These are phyloP conservation scores for Nemotelus pantherinus DNA, from an alignment of 2,888 invertebrate species.

Conservation along the genomic window DNA sequence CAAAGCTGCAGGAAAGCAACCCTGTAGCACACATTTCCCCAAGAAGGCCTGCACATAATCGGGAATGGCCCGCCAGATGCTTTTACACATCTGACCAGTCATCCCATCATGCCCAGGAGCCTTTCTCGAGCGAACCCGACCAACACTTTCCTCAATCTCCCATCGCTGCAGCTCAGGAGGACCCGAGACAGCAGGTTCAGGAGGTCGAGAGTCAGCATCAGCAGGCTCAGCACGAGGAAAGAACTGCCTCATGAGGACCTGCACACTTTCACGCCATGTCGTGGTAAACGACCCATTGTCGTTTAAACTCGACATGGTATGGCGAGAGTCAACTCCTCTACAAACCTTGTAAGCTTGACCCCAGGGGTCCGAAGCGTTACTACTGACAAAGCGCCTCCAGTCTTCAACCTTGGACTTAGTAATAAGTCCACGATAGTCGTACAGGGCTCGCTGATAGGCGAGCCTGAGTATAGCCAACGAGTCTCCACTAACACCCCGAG, in stretches of 20 bases:
- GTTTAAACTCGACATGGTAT: neutral
- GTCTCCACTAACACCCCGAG: neutral
- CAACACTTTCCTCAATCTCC: neutral
- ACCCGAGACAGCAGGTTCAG: neutral
- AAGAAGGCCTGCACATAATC: neutral
- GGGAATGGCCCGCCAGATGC: slow-evolving; percentile 4
- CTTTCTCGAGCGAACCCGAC: neutral
- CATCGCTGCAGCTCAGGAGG: neutral
- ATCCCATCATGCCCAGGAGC: slow-evolving; percentile 6
- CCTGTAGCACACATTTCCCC: no score
- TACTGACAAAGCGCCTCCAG: neutral
- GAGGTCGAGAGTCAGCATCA: neutral
- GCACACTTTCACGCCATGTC: neutral
- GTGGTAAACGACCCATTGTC: neutral
- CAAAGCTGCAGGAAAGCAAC: neutral
- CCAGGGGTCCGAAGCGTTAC: no score
- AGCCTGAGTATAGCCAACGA: no score
- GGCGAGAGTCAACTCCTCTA: neutral
- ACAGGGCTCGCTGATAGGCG: no score
- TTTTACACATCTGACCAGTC: slow-evolving; percentile 2
- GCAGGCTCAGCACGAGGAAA: neutral
- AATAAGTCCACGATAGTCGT: no score
- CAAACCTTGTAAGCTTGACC: neutral
- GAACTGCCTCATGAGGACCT: neutral
- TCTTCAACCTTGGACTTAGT: neutral